Evolutionary conservation across 2,113 vertebrate species (phyloP).

Genomic region (Eupsittula cactorum): DNA sequence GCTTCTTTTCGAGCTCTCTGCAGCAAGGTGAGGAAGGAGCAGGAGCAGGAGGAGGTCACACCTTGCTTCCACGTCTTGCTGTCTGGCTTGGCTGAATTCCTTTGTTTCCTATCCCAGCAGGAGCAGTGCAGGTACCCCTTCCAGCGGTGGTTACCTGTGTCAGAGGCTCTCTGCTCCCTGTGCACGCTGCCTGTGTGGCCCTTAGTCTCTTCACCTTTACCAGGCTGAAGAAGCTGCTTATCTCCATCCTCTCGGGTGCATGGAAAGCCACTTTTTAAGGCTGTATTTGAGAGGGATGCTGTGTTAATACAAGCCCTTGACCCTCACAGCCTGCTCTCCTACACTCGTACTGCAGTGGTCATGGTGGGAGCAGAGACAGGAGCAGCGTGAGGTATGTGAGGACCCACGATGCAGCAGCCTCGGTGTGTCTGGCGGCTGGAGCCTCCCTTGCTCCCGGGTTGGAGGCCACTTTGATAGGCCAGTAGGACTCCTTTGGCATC

Average conservation of each 20-base stretch:
- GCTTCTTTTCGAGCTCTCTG: background rate
- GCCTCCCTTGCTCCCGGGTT: background rate
- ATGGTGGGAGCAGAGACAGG: background rate
- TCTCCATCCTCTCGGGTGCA: background rate
- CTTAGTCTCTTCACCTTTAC: background rate
- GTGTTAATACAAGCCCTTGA: background rate
- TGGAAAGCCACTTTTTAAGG: background rate
- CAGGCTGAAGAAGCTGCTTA: background rate
- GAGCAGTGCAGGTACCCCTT: rapidly evolving
- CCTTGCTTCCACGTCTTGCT: background rate
- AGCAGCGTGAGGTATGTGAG: background rate
- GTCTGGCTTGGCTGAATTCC: background rate
- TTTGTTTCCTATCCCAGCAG: background rate
- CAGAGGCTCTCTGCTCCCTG: background rate
- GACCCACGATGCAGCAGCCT: background rate
- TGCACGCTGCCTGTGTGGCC: background rate
- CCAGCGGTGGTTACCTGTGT: background rate
- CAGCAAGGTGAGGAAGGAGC: background rate
- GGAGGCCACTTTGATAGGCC: background rate
- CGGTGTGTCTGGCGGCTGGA: background rate
- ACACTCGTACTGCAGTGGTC: background rate
- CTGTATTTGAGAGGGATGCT: background rate
- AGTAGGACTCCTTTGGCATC: background rate
- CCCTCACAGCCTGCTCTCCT: background rate
- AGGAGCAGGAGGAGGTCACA: background rate